Base-by-base conservation (phyloP, 2,797 vertebrate genomes). In the Bradypus variegatus region DNA sequence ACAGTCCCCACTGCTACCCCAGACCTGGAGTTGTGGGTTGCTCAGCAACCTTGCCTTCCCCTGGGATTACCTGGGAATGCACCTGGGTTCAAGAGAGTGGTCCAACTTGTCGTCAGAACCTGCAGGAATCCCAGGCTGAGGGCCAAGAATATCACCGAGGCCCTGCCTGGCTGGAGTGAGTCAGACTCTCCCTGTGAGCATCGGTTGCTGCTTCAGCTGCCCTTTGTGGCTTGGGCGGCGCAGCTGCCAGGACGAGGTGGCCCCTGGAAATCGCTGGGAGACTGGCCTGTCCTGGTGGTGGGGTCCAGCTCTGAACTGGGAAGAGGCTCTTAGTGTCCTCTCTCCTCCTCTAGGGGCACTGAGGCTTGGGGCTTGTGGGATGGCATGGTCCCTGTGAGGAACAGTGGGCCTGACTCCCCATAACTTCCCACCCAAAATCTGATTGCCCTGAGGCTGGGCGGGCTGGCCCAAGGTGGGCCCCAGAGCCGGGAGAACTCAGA, bases 341-440 rank as follows among this genome's bases (percentile, higher is more conserved):
- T 53, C 64, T 65, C 62, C 75, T 93, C 38, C 41, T 77, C 29
- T 5, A 0, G 45, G 62, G 70, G 64, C 58, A 41, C 77, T 33
- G 8, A 79, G 86, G 64, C 73, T 53, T 36, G 18, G 80, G 89
- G 21, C 60, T 11, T 8, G 33, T n/a, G 60, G 65, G 77, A 8
- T 65, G 8, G 36, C 25, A 5, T 75, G n/a, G n/a, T 95, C 96
- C 90, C 86, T 90, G 94, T 94, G 95, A 95, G 95, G 95, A 96
- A 95, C 96, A 96, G 96, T 90, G 95, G 96, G 96, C 92, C 96
- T 91, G 94, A 91, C 94, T 97, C 97, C 96, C 97, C 94, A 96
- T 97, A 97, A 97, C 88, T 94, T 88, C 95, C 96, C 96, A 96
- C 95, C 70, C 4, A 11, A 70, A 65, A 92, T 86, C 93, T 45